Evolutionary conservation across 2,888 invertebrate genomes (phyloP), one percentile per base, ranked within the genome.

Genomic region (Heliconius hortense): DNA sequence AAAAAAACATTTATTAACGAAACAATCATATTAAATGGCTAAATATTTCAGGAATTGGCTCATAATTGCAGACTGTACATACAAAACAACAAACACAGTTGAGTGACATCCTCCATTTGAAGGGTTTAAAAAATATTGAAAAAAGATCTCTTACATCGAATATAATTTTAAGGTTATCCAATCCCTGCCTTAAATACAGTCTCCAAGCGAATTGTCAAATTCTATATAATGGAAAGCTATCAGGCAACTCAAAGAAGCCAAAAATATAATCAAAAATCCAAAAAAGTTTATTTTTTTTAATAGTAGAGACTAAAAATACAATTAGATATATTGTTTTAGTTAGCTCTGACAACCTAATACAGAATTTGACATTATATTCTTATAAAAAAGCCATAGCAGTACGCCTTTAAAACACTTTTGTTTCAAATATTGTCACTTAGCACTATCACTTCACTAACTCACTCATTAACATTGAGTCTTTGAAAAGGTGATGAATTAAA

Each of bases 401-500:
- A 66, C 7, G 39, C 24, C 24, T 66, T 39, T 21, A 35, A 35
- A 64, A 39, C 24, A 66, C 64, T 66, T n/a, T 21, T 66, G 24
- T 24, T 39, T n/a, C 39, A 39, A 39, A 39, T 21, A 31, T 35
- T 53, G 24, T 66, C 35, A 35, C 35, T 64, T 24, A 13, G 13
- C 64, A 66, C 64, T 39, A 64, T 39, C 64, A 66, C 64, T 66
- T 66, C 64, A 66, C 35, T 39, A 64, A 66, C n/a, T 66, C 64
- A 66, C 64, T 66, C 64, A 64, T 21, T 64, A 3, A 11, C n/a
- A 64, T 66, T 15, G 64, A 66, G 64, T 66, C 64, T n/a, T 24
- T 66, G 64, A 15, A 66, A 66, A 7, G 13, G 7, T n/a, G 11
- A 63, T 21, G 28, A 28, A 21, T 21, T 21, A 63, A 59, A 24